Percentiles rank a stretch among this genome's conserved stretches.
phyloP scores from a whole-genome alignment of 2,888 invertebrate species.

The Drosophila imparisetae region DNA sequence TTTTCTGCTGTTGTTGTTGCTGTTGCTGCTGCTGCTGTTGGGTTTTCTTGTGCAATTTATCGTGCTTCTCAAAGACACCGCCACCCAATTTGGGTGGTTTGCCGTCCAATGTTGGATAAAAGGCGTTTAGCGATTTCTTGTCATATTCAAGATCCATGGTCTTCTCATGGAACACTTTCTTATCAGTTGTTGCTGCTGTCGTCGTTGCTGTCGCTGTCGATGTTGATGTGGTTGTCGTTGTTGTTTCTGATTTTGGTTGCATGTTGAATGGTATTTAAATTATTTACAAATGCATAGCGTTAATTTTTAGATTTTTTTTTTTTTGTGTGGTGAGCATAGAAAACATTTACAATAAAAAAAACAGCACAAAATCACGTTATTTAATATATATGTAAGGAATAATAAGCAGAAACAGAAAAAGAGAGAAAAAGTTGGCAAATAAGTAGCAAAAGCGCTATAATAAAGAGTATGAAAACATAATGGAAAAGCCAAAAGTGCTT shows the following conservation, averaged over 20 bases:
- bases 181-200: constrained; percentile 32
- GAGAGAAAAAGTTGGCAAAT: constrained; percentile 37
- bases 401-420: constrained; percentile 16
- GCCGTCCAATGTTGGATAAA: constrained; percentile 84
- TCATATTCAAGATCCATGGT: constrained; percentile 60
- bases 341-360: constrained; percentile 53
- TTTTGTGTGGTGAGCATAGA: constrained; percentile 40
- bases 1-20: constrained; percentile 65
- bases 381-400: constrained; percentile 15
- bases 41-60: constrained; percentile 78
- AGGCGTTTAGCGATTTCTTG: constrained; percentile 74
- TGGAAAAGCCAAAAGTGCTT: constrained; percentile 38
- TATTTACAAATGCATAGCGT: constrained; percentile 82
- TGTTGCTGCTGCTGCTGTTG: constrained; percentile 54
- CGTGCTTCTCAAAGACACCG: constrained; percentile 74
- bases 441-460: constrained; percentile 51
- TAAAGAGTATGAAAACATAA: constrained; percentile 29
- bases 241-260: constrained; percentile 72
- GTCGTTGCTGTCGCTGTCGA: constrained; percentile 46
- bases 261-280: constrained; percentile 65
- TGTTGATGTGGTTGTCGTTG: constrained; percentile 54
- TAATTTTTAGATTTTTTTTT: constrained; percentile 43
- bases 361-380: constrained; percentile 44
- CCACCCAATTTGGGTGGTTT: constrained; percentile 79
- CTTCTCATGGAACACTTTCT: constrained; percentile 35